A percentile compares a stretch with the other conserved stretches of the same genome.
Evolutionary conservation across 1,140 invertebrate species (phyloP).

Genomic region (Solen grandis): DNA sequence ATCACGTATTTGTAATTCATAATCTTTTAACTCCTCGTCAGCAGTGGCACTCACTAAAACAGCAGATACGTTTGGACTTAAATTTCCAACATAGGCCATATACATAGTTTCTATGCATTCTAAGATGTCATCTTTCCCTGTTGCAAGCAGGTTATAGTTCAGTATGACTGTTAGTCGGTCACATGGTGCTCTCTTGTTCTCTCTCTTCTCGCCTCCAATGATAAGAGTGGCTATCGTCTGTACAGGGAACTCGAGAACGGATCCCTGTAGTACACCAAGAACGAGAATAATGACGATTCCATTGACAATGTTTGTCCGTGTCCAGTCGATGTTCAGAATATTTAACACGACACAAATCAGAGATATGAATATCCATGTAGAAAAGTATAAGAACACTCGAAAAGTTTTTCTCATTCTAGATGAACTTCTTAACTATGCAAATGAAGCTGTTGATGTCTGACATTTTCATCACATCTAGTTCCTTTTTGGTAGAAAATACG

Average conservation of each 20-base stretch:
- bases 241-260: constrained; percentile 64
- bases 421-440: too few species aligned
- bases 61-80: constrained; percentile 61
- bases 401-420: constrained; percentile 40
- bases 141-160: constrained; percentile 67
- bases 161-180: constrained; percentile 58
- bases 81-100: constrained; percentile 64
- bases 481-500: too few species aligned
- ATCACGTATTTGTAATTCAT: constrained; percentile 60
- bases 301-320: constrained; percentile 53
- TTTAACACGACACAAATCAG: constrained; percentile 54
- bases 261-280: constrained; percentile 62
- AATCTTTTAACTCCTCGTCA: constrained; percentile 56
- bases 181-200: constrained; percentile 44
- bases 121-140: constrained; percentile 61
- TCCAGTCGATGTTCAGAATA: constrained; percentile 66
- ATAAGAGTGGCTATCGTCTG: constrained; percentile 64
- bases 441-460: too few species aligned
- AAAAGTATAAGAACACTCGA: constrained; percentile 61
- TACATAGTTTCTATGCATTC: constrained; percentile 66
- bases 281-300: constrained; percentile 62
- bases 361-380: constrained; percentile 57
- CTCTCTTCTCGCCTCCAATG: constrained; percentile 60
- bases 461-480: too few species aligned
- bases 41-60: constrained; percentile 65